Conservation (phyloP, 2,888 invertebrate genomes). For the Merodon equestris region DNA sequence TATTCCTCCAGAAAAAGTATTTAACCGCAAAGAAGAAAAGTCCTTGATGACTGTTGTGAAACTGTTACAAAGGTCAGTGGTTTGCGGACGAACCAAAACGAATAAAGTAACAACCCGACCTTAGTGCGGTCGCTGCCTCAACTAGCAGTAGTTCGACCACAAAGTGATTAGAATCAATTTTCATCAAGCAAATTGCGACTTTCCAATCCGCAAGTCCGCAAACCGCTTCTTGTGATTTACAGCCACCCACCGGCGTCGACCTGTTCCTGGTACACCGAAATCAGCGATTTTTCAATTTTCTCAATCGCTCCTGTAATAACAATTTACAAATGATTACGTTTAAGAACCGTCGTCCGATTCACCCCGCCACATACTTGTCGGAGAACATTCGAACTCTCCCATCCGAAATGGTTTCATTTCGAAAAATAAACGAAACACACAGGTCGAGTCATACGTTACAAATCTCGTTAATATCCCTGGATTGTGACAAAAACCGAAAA, state of each 20-base stretch:
- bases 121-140: no score
- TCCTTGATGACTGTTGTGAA: background rate
- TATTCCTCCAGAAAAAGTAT: no score
- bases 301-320: conserved; percentile 61
- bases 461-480: conserved; percentile 64
- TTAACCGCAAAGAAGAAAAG: background rate
- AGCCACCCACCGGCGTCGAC: conserved; percentile 11
- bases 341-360: conserved; percentile 35
- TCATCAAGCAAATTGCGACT: conserved; percentile 18
- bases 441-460: conserved; percentile 57
- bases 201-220: background rate
- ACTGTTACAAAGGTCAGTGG: background rate
- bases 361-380: conserved; percentile 8
- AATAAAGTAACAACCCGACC: background rate
- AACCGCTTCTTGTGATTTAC: conserved; percentile 17
- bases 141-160: background rate
- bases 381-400: conserved; percentile 23
- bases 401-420: conserved; percentile 53
- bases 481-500: conserved; percentile 45
- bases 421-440: conserved; percentile 57
- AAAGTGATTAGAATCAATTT: conserved; percentile 4
- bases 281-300: conserved; percentile 59
- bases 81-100: conserved; percentile 4
- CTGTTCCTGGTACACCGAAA: conserved; percentile 14
- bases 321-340: conserved; percentile 64